Base-by-base conservation (phyloP, 2,797 vertebrate genomes). In the Miichthys miiuy region DNA sequence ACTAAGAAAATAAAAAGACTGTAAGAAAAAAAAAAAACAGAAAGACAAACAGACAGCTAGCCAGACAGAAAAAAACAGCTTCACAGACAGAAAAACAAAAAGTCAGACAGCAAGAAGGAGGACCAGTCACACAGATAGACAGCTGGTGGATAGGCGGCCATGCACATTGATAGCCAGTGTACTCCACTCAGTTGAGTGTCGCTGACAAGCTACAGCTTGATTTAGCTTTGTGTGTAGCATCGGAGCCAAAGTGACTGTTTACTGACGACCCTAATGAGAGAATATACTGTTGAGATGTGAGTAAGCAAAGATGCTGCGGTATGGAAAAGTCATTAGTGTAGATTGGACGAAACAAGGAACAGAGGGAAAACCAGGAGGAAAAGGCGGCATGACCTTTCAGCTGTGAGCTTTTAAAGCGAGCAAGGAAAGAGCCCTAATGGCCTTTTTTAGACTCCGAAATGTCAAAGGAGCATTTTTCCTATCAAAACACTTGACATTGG, bases 301-400 rank as follows among this genome's bases (percentile, higher is more conserved):
- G 77, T 90, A 91, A 89, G 84, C 87, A 91, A 89, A 91, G 87
- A 85, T 79, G 73, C 65, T 34, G 79, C 6, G 46, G 70, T 82
- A 83, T 85, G 83, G 90, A 91, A 91, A 88, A 91, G 81, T 77
- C 80, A 92, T 93, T 91, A 92, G 82, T 46, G 61, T 21, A 74
- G 42, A 84, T 65, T 83, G 80, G 70, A 85, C 79, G 74, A 89
- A 88, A 82, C 64, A 70, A 75, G 80, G 46, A 81, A 68, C 56
- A 81, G 20, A 83, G 71, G 70, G 81, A 73, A 82, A 86, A 81
- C 21, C 47, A 68, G 78, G 57, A 87, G 81, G 70, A 87, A 72
- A 81, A 79, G 63, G 68, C 73, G 0, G 50, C 13, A 27, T 83
- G 90, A 89, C 89, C 86, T 91, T 91, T 91, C 65, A 78, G 84